Evolutionary conservation across 2,113 vertebrate genomes (phyloP), one percentile per base, ranked within the genome.

Genomic region (Colistium nudipinnis): DNA sequence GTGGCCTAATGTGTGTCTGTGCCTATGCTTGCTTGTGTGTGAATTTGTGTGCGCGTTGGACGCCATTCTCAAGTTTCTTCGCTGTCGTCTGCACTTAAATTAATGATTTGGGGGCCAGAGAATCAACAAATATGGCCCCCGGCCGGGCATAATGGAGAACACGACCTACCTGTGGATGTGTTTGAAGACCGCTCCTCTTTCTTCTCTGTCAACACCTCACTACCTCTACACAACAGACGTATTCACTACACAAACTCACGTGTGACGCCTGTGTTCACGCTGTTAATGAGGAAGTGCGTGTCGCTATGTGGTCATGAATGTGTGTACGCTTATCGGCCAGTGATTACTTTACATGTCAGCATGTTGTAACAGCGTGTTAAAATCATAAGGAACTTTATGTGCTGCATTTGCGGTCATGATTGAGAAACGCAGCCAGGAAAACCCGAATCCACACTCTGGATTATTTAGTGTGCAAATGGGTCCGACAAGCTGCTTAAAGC

Each of bases 111-210:
- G 68, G 88, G 88, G 80, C 76, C 86, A 81, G 80, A 86, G 80
- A 90, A 93, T 90, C 86, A 91, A 92, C 88, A 92, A 92, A 91
- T 89, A 88, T 65, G 80, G 68, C 86, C 85, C 75, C 62, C 20
- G 83, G 84, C 83, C 48, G 71, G 67, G 78, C 73, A 86, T 78
- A 90, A 89, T 80, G 88, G 86, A 87, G 86, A 87, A 82, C 44
- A 51, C 7, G 74, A 85, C 71, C 80, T 76, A 87, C 84, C 85
- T 70, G 74, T 85, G 63, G 88, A 85, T 85, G 78, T 84, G 87
- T 87, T 80, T 82, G 78, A 85, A 86, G 84, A 61, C 65, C 62
- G 75, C 83, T 90, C 87, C 89, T 87, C 90, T 90, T 91, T 89
- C 86, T 85, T 86, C 74, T 91, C 90, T 82, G 80, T 92, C 91